Base-by-base conservation (phyloP, 2,888 invertebrate species). In the Lasioglossum zephyrum region DNA sequence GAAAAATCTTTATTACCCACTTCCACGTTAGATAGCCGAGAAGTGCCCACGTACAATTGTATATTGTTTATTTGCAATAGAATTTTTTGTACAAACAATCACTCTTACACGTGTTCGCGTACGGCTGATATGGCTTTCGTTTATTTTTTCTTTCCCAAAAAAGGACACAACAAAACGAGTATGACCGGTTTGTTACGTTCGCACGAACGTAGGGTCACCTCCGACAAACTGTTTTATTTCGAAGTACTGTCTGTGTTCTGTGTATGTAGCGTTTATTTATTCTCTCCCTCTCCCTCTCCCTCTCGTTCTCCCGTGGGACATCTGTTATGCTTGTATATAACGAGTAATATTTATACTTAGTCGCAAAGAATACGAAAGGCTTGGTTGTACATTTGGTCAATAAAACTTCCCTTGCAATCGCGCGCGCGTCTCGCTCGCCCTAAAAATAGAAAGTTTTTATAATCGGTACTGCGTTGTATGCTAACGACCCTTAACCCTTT, bases 401-500 rank as follows among this genome's bases (percentile, higher is more conserved):
- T 91, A 84, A 89, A 91, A 88, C 79, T 69, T 69, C 66, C 66
- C 18, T 36, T 39, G 13, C 63, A 22, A 44, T 9, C 57, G 72
- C 41, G 72, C 63, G 63, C 2, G 63, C 63, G 16, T 11, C n/a
- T 66, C 73, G 63, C 63, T 31, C 66, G 66, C 36, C 63, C 66
- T 69, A 70, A 70, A 41, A 70, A 70, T 41, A 70, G 70, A 70
- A 70, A 41, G 41, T 39, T 70, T 70, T 41, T 57, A 31, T 79
- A 80, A 82, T 87, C 86, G 84, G 84, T 89, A 87, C 88, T 41
- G 63, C 39, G 69, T 69, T 89, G 88, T 81, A 81, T 81, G 88
- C 92, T 92, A 92, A 93, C 93, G 94, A 93, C 94, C 92, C 93
- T 94, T 94, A 94, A 94, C 94, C 93, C 94, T 93, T 93, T 91